These are phyloP conservation scores for Pelodytes ibericus DNA, from an alignment of 2,797 vertebrate genomes.

Conservation along the genomic window DNA sequence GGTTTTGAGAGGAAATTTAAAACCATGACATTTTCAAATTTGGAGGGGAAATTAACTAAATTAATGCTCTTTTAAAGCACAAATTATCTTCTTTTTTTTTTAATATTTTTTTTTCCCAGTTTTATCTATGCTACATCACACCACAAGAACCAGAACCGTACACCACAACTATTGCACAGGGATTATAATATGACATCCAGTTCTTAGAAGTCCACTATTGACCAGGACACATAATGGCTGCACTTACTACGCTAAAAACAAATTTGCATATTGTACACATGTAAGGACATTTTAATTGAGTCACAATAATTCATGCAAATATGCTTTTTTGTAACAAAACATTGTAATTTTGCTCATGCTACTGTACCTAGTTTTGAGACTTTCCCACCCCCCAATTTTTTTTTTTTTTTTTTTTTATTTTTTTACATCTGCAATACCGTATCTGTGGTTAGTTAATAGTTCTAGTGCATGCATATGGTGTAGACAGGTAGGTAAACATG, in stretches of 20 bases:
- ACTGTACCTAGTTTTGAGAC: slow-evolving; percentile 74
- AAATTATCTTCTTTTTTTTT: slow-evolving; percentile 58
- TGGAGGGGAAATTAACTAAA: slow-evolving; percentile 10
- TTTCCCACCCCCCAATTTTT: too few species aligned
- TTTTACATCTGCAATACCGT: slow-evolving; percentile 82
- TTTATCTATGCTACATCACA: slow-evolving; percentile 82
- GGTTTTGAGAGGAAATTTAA: slow-evolving; percentile 77
- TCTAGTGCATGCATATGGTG: slow-evolving; percentile 92
- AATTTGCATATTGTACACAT: slow-evolving; percentile 87
- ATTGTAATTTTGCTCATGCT: slow-evolving; percentile 88
- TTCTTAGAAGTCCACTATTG: slow-evolving; percentile 85
- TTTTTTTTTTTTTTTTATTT: slow-evolving; percentile 53
- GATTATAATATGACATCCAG: slow-evolving; percentile 91
- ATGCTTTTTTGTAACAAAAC: slow-evolving; percentile 80
- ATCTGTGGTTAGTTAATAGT: slow-evolving; percentile 78
- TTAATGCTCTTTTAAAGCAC: slow-evolving; percentile 61
- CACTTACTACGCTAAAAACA: slow-evolving; percentile 90
- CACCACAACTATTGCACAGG: slow-evolving; percentile 89
- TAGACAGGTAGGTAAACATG: slow-evolving; percentile 89
- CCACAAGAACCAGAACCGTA: slow-evolving; percentile 88
- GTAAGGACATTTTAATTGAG: slow-evolving; percentile 87
- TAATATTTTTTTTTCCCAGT: slow-evolving; percentile 45
- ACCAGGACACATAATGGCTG: slow-evolving; percentile 86
- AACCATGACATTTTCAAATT: slow-evolving; percentile 75
- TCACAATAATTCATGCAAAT: slow-evolving; percentile 96